Conservation (phyloP, 2,797 vertebrate genomes). For the Meriones psammophilus region DNA sequence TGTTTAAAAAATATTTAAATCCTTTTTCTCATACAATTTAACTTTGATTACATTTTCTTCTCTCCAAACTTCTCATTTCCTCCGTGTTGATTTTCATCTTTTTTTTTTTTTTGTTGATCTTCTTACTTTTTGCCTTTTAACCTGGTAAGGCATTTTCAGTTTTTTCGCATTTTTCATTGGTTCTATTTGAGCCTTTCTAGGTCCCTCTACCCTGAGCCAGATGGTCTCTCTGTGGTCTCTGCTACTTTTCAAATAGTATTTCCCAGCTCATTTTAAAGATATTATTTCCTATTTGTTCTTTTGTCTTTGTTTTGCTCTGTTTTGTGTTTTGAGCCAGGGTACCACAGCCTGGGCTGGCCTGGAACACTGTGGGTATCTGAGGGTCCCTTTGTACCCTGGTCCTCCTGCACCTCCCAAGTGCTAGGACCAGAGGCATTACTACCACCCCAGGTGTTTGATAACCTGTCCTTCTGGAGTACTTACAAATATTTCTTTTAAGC, state of each 20-base stretch:
- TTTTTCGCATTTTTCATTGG: background rate
- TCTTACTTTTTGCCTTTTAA: background rate
- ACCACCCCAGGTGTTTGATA: background rate
- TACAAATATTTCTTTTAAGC: background rate
- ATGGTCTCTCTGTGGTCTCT: background rate
- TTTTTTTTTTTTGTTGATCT: too few relatives aligned
- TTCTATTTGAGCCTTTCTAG: background rate
- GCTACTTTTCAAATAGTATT: constrained; percentile 42
- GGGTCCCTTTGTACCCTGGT: background rate
- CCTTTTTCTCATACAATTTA: background rate
- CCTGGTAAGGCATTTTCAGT: constrained; percentile 30
- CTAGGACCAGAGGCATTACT: background rate
- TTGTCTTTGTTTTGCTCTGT: background rate
- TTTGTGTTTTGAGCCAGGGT: background rate
- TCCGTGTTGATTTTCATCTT: background rate
- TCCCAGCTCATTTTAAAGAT: background rate
- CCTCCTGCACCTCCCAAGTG: background rate
- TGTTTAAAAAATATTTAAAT: background rate
- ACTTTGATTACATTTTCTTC: background rate
- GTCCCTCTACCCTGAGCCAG: background rate
- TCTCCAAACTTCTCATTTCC: background rate
- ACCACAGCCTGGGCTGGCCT: background rate
- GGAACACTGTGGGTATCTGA: background rate
- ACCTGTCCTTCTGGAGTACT: background rate
- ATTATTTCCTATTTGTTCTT: constrained; percentile 35